A percentile compares a stretch with the other conserved stretches of the same genome.
These are phyloP conservation scores for Eumeta japonica DNA, from an alignment of 1,140 invertebrate species.

Conservation along the genomic window DNA sequence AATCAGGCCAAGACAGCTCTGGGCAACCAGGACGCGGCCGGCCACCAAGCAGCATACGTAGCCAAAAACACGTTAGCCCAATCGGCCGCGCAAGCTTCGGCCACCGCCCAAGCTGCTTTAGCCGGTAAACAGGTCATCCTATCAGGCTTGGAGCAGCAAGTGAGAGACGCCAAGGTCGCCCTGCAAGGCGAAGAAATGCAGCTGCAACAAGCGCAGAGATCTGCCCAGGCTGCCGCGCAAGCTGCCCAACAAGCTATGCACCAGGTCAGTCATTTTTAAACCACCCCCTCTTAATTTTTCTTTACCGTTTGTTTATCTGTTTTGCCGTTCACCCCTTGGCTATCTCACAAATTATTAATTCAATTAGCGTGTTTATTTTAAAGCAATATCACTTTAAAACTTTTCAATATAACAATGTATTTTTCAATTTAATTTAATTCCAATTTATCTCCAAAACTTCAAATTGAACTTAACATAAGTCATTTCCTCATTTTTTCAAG, in stretches of 20 bases:
- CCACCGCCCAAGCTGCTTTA: conserved; percentile 67
- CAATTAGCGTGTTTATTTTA: not conserved
- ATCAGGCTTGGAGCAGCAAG: conserved; percentile 65
- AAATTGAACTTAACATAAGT: too few species aligned
- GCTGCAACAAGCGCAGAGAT: conserved; percentile 64
- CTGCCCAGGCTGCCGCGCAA: conserved; percentile 63
- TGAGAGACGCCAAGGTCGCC: conserved; percentile 63
- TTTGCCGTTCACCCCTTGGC: too few species aligned
- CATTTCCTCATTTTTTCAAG: too few species aligned
- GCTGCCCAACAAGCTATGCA: conserved; percentile 67
- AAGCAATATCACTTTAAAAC: not conserved
- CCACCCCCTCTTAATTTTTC: too few species aligned
- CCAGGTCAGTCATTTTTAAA: conserved; percentile 62
- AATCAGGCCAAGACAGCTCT: conserved; percentile 70
- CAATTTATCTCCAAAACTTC: too few species aligned
- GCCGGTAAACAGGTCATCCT: conserved; percentile 69
- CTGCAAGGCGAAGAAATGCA: conserved; percentile 66
- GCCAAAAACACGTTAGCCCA: conserved; percentile 72
- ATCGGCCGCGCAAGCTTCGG: conserved; percentile 65
- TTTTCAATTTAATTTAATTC: conserved; percentile 1
- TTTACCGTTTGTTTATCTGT: conserved; percentile 3
- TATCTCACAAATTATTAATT: not conserved
- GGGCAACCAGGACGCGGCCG: conserved; percentile 65
- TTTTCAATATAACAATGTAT: too few species aligned
- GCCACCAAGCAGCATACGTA: conserved; percentile 67